Evolutionary conservation across 1,140 invertebrate species (phyloP), one percentile per base, ranked within the genome.

Genomic region (Cryptotermes secundus): DNA sequence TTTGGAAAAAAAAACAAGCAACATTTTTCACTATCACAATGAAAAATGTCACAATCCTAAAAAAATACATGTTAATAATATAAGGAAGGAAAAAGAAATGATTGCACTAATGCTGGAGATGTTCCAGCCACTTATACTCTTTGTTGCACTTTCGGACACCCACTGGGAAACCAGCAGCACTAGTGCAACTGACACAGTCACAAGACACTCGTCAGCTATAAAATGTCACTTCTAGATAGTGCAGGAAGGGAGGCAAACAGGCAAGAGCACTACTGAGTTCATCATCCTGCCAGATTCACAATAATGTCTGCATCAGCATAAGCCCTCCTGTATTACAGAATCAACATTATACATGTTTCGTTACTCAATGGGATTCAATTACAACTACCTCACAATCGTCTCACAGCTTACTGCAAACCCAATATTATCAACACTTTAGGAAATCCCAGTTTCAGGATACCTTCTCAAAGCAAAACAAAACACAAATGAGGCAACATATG

Each of bases 11-110:
- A 72, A 72, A 72, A 72, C n/a, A 72, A 72, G 59, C 59, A 72
- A n/a, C 19, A 72, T 31, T 72, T 72, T 31, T 72, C 59, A 72
- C 59, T 72, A 31, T 26, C n/a, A 16, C 59, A 31, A n/a, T 72
- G 59, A 72, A 72, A 72, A 72, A 72, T 31, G 59, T 2, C 26
- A 72, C 6, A 6, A 72, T 26, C 59, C n/a, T 72, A 72, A 72
- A 72, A 72, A 72, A 72, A 72, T 72, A 72, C 59, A 72, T 72
- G 59, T 72, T 72, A 72, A 72, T 72, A 72, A 72, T 31, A 72
- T 31, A n/a, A n/a, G 26, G 59, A 16, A 72, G 26, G n/a, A 72
- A n/a, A 72, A 72, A 72, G 6, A 72, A 72, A 72, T 72, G 26
- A 72, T 72, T 72, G 59, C 59, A 72, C 59, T 72, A 72, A 72